A percentile compares a stretch with the other conserved stretches of the same genome.
Evolutionary conservation across 2,797 vertebrate species (phyloP).

Genomic region (Galago senegalensis): DNA sequence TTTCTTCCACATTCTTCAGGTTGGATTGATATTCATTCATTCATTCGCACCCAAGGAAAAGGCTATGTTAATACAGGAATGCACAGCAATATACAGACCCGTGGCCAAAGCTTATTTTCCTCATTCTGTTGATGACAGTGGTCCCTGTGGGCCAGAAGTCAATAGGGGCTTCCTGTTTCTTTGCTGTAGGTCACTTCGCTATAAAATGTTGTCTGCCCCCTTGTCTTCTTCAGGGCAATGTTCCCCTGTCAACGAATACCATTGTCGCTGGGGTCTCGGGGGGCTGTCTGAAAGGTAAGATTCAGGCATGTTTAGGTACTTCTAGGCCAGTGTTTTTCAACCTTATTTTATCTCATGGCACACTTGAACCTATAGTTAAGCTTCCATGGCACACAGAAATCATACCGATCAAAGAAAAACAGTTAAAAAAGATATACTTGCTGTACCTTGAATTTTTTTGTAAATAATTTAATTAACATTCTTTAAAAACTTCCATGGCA

Average conservation of each 20-base stretch:
- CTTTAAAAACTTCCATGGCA: no score
- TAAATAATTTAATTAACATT: no score
- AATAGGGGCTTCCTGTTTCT: neutral
- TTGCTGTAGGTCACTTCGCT: neutral
- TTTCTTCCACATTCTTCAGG: neutral
- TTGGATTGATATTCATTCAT: neutral
- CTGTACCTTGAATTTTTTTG: no score
- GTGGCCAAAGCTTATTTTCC: neutral
- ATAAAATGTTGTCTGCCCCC: neutral
- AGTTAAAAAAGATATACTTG: no score
- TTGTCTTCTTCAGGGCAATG: neutral
- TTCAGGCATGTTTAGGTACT: neutral
- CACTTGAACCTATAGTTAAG: no score
- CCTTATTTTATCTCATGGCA: no score
- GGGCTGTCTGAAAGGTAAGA: neutral
- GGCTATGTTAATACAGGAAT: neutral
- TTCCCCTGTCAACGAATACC: neutral
- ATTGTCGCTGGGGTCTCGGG: neutral
- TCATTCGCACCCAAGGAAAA: neutral
- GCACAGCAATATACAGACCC: neutral
- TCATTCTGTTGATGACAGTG: neutral
- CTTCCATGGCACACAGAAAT: no score
- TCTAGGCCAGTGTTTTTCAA: neutral
- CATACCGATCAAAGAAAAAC: no score
- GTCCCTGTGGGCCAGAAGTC: neutral